Conservation (phyloP, 2,888 invertebrate genomes). For the Scaptodrosophila latifasciaeformis region DNA sequence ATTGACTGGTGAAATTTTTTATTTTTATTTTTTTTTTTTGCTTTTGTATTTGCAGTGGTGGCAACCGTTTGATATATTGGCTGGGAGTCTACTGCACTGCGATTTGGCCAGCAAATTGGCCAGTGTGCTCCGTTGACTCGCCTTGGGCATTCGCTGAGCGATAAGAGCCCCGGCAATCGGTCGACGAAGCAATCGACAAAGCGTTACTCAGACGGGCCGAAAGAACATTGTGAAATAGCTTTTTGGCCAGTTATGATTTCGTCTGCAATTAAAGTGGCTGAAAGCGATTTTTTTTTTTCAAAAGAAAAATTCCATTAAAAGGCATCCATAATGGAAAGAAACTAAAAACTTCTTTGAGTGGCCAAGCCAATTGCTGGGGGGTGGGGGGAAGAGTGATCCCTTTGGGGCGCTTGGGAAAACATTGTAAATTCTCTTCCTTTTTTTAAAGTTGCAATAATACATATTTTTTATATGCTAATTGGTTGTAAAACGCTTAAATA, state of each 20-base stretch:
- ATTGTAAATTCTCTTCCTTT: conserved; percentile 22
- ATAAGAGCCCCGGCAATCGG: not conserved
- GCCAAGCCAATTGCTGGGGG: too few species aligned
- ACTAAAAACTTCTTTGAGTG: too few species aligned
- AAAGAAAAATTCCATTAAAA: too few species aligned
- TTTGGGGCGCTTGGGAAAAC: too few species aligned
- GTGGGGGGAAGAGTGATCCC: too few species aligned
- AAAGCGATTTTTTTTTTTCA: too few species aligned
- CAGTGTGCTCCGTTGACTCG: too few species aligned
- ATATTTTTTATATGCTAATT: conserved; percentile 7
- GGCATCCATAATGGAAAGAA: too few species aligned
- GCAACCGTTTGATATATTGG: conserved; percentile 41
- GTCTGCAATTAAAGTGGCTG: too few species aligned
- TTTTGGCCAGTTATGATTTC: too few species aligned
- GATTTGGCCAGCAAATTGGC: conserved; percentile 4
- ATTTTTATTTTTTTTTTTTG: conserved; percentile 13
- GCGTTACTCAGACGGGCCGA: not conserved
- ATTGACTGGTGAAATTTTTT: not conserved
- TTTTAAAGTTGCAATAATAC: conserved; percentile 33
- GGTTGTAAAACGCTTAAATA: conserved; percentile 23
- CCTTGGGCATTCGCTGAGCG: conserved; percentile 22
- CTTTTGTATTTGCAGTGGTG: not conserved
- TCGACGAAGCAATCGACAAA: too few species aligned
- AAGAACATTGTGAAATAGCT: too few species aligned
- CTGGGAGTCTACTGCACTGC: conserved; percentile 38